These are phyloP conservation scores for Entomyzon cyanotis DNA, from an alignment of 2,113 vertebrate genomes.

Conservation along the genomic window DNA sequence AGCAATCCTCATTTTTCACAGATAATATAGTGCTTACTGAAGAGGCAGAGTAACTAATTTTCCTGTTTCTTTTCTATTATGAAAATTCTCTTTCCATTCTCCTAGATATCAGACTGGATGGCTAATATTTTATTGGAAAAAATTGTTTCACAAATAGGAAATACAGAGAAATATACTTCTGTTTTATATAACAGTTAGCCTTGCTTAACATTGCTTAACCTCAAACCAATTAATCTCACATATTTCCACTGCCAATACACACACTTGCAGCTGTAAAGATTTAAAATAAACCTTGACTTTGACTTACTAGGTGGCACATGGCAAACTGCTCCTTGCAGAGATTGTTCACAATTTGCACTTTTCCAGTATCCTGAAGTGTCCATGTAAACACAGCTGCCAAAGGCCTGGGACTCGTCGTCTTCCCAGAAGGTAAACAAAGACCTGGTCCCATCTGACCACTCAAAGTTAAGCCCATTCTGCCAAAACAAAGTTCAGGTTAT, in stretches of 20 bases:
- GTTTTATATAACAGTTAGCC: background rate
- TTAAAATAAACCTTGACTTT: background rate
- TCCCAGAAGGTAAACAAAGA: constrained; percentile 87
- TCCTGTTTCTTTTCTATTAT: background rate
- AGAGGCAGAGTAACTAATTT: background rate
- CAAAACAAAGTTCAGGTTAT: constrained; percentile 48
- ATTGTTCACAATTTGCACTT: constrained; percentile 77
- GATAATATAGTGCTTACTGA: background rate
- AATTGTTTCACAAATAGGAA: background rate
- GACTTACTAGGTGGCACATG: constrained; percentile 75
- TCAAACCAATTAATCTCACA: background rate
- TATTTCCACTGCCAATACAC: background rate
- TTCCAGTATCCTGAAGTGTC: constrained; percentile 86
- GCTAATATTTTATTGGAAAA: background rate
- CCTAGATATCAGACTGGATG: background rate
- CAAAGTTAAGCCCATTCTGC: constrained; percentile 85
- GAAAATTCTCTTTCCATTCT: background rate
- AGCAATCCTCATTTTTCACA: background rate
- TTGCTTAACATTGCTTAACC: background rate
- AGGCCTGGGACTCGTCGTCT: constrained; percentile 72
- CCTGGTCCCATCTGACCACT: constrained; percentile 88
- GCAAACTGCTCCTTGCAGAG: constrained; percentile 86
- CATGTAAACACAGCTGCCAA: constrained; percentile 87
- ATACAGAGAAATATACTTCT: background rate
- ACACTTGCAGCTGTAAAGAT: background rate